A percentile compares a stretch with the other conserved stretches of the same genome.
phyloP scores from a whole-genome alignment of 30 jellyfish, hydroid and myxozoan genomes.

The Pelagia noctiluca region DNA sequence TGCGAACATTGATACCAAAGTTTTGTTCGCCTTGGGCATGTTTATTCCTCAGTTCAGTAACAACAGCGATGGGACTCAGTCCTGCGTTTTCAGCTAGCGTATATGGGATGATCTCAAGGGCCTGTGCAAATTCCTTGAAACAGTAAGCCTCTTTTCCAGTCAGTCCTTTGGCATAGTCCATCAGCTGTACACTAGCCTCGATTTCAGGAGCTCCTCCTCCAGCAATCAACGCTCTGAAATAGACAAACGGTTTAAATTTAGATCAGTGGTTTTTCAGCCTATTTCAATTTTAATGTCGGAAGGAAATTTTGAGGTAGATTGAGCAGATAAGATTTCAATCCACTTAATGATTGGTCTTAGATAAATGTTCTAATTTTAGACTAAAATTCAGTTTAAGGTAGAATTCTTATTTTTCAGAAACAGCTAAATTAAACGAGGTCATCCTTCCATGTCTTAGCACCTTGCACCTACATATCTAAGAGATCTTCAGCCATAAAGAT shows the following conservation, averaged over 20 bases:
- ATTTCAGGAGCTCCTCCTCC: conserved; percentile 99
- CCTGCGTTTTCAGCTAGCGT: conserved; percentile 99
- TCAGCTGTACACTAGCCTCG: conserved; percentile 82
- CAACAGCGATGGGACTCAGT: conserved; percentile 95
- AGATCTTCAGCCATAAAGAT: no score
- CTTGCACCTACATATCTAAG: no score
- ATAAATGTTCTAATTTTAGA: no score
- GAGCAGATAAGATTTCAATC: no score
- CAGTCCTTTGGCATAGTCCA: conserved; percentile 83
- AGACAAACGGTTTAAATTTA: background rate
- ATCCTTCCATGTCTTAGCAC: no score
- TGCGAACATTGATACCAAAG: conserved; percentile 95
- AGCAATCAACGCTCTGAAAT: conserved; percentile 92
- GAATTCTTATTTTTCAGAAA: no score
- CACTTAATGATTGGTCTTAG: no score
- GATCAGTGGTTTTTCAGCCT: no score
- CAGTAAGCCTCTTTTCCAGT: conserved; percentile 97
- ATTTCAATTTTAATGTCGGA: no score
- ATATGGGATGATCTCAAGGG: conserved; percentile 96
- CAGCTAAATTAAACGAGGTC: no score
- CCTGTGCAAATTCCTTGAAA: conserved; percentile 97
- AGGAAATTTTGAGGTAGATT: no score
- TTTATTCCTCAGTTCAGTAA: conserved; percentile 93
- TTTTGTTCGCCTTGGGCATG: conserved; percentile 93
- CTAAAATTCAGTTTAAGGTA: no score